These are phyloP conservation scores for Peromyscus aztecus DNA, from an alignment of 2,797 vertebrate genomes.

Conservation along the genomic window DNA sequence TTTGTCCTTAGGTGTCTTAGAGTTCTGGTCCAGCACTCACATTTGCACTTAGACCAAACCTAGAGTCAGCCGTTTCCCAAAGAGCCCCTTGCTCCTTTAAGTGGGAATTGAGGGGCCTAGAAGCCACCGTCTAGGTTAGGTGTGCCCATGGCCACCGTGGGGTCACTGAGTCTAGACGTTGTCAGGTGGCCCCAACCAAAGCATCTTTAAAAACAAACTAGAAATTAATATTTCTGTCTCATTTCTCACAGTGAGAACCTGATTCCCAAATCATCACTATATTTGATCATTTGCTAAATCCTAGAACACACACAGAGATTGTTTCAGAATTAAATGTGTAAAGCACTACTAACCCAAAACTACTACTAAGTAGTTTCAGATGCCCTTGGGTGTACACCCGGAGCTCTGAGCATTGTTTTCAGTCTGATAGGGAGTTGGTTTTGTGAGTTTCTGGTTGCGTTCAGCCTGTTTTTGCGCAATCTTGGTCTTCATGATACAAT, in stretches of 20 bases:
- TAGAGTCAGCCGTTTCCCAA: neutral
- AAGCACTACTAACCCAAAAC: neutral
- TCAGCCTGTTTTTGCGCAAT: neutral
- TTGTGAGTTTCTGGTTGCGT: neutral
- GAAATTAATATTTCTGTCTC: conserved; percentile 26
- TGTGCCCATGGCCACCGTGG: neutral
- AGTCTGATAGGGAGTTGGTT: neutral
- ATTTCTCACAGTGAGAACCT: conserved; percentile 27
- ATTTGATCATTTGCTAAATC: neutral
- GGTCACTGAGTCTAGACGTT: neutral
- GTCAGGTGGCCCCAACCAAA: neutral
- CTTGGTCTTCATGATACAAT: neutral
- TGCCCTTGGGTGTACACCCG: neutral
- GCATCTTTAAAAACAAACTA: neutral
- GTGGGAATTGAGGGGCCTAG: neutral
- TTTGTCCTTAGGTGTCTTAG: neutral
- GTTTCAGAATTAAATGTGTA: neutral
- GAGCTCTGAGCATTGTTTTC: neutral
- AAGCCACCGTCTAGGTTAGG: neutral
- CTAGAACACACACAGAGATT: neutral
- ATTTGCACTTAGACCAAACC: neutral
- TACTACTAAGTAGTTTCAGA: neutral
- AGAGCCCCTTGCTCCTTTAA: neutral
- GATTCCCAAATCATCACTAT: neutral
- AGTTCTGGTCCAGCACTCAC: neutral